Evolutionary conservation across 2,113 vertebrate genomes (phyloP).

Genomic region (Conger conger): DNA sequence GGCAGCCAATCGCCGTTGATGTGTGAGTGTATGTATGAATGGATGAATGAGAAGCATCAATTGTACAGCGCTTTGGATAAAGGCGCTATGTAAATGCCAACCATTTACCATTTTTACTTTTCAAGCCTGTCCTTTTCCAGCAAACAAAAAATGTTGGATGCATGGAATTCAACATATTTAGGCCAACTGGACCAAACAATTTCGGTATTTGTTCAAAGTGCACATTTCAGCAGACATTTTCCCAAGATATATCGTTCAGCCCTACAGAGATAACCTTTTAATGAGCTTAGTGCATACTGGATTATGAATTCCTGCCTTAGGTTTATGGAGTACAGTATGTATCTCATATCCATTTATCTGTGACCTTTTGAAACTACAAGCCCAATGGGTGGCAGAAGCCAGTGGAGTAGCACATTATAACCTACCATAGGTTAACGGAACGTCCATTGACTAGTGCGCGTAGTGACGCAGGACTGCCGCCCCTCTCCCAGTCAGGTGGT

Average conservation of each 20-base stretch:
- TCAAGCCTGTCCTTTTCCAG: too few species aligned
- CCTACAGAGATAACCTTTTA: not conserved
- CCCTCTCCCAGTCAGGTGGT: slow-evolving; percentile 75
- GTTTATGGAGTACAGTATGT: not conserved
- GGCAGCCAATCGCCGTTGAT: too few species aligned
- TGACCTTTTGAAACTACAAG: not conserved
- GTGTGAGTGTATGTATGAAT: too few species aligned
- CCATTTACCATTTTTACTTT: too few species aligned
- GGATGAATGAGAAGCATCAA: too few species aligned
- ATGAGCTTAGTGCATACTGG: not conserved
- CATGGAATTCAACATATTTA: too few species aligned
- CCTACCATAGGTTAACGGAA: not conserved
- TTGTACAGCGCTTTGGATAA: too few species aligned
- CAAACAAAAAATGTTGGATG: not conserved
- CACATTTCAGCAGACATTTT: too few species aligned
- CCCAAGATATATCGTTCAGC: too few species aligned
- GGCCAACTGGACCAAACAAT: too few species aligned
- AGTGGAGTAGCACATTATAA: not conserved
- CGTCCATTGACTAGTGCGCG: not conserved
- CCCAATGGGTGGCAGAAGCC: not conserved
- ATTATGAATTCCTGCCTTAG: not conserved
- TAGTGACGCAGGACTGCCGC: slow-evolving; percentile 25
- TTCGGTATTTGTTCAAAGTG: too few species aligned
- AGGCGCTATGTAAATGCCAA: too few species aligned
- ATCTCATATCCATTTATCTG: not conserved